phyloP scores from a whole-genome alignment of 1,140 invertebrate genomes.

The Ceratosolen solmsi region DNA sequence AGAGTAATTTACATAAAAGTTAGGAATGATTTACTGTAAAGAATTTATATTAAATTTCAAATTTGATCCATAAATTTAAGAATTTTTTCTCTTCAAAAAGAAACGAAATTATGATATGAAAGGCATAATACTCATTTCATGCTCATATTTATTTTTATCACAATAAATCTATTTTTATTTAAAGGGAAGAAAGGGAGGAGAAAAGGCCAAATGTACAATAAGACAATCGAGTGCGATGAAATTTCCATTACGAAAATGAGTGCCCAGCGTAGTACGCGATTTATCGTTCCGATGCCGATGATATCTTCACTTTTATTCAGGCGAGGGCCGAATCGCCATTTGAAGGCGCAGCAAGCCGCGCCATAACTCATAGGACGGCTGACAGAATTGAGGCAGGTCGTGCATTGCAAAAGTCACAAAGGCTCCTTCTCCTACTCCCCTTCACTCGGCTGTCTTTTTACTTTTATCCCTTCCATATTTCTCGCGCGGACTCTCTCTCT shows the following conservation, averaged over 20 bases:
- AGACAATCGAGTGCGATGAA: conserved; percentile 42
- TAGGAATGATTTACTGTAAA: conserved; percentile 9
- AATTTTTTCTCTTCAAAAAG: not conserved
- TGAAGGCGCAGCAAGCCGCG: conserved; percentile 27
- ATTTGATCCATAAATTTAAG: conserved; percentile 15
- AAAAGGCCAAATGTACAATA: conserved; percentile 10
- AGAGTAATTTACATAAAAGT: conserved; percentile 13
- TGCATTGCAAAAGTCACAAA: conserved; percentile 58
- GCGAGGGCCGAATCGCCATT: conserved; percentile 36
- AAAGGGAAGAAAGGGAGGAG: not conserved
- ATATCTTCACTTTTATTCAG: conserved; percentile 45
- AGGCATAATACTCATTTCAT: conserved; percentile 30
- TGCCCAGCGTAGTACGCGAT: conserved; percentile 16
- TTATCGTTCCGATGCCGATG: conserved; percentile 32
- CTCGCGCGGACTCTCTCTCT: not conserved
- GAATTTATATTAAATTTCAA: conserved; percentile 25
- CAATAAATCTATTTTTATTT: conserved; percentile 26
- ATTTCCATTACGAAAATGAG: conserved; percentile 46
- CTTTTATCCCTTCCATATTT: no score
- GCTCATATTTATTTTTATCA: conserved; percentile 10
- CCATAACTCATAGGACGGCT: conserved; percentile 53
- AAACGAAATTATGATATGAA: conserved; percentile 30
- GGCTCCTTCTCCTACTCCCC: not conserved
- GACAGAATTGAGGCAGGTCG: conserved; percentile 63
- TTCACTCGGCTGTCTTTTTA: not conserved